phyloP scores from a whole-genome alignment of 1,140 invertebrate species.

The Pseudomyrmex dendroicus region DNA sequence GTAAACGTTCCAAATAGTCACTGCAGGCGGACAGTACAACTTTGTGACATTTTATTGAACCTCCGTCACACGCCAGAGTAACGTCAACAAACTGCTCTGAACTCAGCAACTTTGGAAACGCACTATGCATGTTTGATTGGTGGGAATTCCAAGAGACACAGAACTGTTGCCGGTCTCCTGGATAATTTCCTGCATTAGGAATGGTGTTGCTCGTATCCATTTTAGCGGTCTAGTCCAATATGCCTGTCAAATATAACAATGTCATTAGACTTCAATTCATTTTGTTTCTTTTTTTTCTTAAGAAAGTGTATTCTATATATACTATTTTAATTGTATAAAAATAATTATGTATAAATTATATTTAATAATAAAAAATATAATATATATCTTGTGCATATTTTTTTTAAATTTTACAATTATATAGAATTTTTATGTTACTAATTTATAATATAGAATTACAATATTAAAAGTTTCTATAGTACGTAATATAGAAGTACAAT shows the following conservation, averaged over 20 bases:
- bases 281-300: neutral
- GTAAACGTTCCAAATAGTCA: conserved; percentile 92
- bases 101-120: conserved; percentile 92
- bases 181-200: conserved; percentile 79
- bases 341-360: neutral
- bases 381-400: no score
- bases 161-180: conserved; percentile 84
- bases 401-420: no score
- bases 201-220: conserved; percentile 82
- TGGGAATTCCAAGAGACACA: conserved; percentile 90
- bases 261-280: conserved; percentile 9
- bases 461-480: no score
- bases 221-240: conserved; percentile 53
- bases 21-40: conserved; percentile 93
- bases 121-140: conserved; percentile 86
- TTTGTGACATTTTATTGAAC: conserved; percentile 95
- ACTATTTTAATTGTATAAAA: neutral
- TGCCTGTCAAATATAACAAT: conserved; percentile 62
- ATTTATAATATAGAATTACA: no score
- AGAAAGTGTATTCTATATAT: neutral
- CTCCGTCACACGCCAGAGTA: conserved; percentile 94
- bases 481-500: no score
- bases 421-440: no score
- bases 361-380: no score
- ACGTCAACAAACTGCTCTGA: conserved; percentile 96